These are phyloP conservation scores for Camponotus fellah DNA, from an alignment of 2,888 invertebrate genomes.

Conservation along the genomic window DNA sequence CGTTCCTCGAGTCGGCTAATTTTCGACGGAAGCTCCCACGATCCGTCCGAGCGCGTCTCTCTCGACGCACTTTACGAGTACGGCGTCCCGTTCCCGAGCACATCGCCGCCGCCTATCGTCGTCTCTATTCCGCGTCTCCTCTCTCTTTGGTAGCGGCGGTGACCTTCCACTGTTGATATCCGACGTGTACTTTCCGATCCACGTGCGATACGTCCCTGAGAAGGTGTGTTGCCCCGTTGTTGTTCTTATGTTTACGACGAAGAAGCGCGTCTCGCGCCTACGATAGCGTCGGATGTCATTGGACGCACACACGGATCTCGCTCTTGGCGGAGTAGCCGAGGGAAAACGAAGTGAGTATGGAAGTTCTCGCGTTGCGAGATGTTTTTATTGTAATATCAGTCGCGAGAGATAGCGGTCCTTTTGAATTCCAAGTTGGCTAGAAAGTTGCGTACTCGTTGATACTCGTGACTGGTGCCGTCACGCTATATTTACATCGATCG, in stretches of 20 bases:
- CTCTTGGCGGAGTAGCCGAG: not conserved
- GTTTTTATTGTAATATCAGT: not conserved
- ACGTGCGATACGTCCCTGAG: slow-evolving; percentile 37
- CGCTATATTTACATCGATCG: not conserved
- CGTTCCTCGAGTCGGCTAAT: too few relatives aligned
- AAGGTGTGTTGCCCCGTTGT: slow-evolving; percentile 36
- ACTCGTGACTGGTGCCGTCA: not conserved
- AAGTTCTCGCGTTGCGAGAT: not conserved
- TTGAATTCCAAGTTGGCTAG: not conserved
- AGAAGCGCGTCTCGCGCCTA: not conserved
- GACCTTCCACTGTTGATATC: slow-evolving; percentile 26
- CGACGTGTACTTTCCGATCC: not conserved
- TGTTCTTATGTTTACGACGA: slow-evolving; percentile 37
- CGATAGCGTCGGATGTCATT: slow-evolving; percentile 28
- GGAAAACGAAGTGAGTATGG: not conserved
- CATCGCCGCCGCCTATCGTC: too few relatives aligned
- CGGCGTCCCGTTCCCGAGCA: not conserved
- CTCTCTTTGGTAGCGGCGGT: not conserved
- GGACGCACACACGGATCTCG: not conserved
- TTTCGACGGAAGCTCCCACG: not conserved
- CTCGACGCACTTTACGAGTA: not conserved
- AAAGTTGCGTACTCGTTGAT: not conserved
- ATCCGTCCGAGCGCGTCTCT: too few relatives aligned
- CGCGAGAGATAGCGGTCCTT: not conserved
- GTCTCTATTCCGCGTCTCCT: not conserved